Conservation (phyloP, 2,888 invertebrate species). For the Globia sparganii region DNA sequence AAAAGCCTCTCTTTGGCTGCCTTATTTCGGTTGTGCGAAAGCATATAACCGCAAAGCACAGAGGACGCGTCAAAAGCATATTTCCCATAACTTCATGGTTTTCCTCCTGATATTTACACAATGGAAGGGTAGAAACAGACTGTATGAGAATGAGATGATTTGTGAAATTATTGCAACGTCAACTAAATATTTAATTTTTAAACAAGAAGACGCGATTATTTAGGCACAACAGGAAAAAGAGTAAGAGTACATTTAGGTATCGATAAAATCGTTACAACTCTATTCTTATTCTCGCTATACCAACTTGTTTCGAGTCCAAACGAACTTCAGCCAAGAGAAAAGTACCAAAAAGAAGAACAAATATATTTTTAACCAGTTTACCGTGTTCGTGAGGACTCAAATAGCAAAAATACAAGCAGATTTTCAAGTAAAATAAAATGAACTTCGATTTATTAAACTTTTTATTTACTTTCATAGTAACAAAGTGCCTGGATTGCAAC, state of each 20-base stretch:
- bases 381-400: neutral
- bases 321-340: neutral
- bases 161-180: constrained; percentile 73
- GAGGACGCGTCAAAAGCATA: constrained; percentile 71
- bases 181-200: neutral
- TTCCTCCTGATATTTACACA: constrained; percentile 73
- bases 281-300: neutral
- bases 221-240: neutral
- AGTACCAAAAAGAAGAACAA: neutral
- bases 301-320: neutral
- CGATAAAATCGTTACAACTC: constrained; percentile 1
- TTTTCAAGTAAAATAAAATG: neutral
- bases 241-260: neutral
- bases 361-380: neutral
- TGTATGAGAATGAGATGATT: constrained; percentile 73
- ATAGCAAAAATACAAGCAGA: neutral
- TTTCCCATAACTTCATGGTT: constrained; percentile 66
- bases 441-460: neutral
- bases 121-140: constrained; percentile 70
- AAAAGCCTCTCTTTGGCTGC: constrained; percentile 42
- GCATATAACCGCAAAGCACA: constrained; percentile 78
- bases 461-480: neutral
- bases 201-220: neutral
- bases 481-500: constrained; percentile 66
- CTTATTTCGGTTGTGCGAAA: constrained; percentile 67